phyloP scores from a whole-genome alignment of 2,888 invertebrate species.

The Platycheirus rosarum region DNA sequence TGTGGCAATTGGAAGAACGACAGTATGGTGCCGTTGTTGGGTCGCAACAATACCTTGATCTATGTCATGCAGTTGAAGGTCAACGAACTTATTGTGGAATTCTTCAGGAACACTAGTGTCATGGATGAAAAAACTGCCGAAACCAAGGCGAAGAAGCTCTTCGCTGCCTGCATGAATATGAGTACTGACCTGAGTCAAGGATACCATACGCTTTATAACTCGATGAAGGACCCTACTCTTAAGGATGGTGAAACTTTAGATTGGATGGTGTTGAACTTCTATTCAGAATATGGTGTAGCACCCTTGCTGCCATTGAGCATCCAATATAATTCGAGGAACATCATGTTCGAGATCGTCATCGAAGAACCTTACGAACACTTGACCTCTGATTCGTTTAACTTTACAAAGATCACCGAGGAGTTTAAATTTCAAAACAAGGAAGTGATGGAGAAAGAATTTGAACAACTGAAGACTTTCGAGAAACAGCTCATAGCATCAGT shows the following conservation, averaged over 20 bases:
- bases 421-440: slow-evolving; percentile 74
- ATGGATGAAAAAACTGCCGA: slow-evolving; percentile 75
- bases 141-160: slow-evolving; percentile 78
- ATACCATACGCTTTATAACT: slow-evolving; percentile 69
- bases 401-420: slow-evolving; percentile 77
- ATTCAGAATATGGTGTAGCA: slow-evolving; percentile 77
- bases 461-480: slow-evolving; percentile 76
- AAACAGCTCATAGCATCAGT: slow-evolving; percentile 76
- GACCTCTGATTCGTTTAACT: slow-evolving; percentile 56
- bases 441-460: slow-evolving; percentile 67
- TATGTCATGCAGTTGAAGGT: slow-evolving; percentile 77
- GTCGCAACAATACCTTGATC: slow-evolving; percentile 77
- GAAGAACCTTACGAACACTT: slow-evolving; percentile 74
- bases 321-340: slow-evolving; percentile 75
- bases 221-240: slow-evolving; percentile 65
- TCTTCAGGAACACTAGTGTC: slow-evolving; percentile 76
- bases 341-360: slow-evolving; percentile 77
- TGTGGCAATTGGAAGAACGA: slow-evolving; percentile 79
- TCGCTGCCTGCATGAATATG: slow-evolving; percentile 76
- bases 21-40: slow-evolving; percentile 73
- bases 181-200: slow-evolving; percentile 76
- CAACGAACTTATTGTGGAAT: slow-evolving; percentile 76
- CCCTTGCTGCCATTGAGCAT: slow-evolving; percentile 78
- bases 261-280: slow-evolving; percentile 79
- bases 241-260: slow-evolving; percentile 74